Evolutionary conservation across 2,888 invertebrate species (phyloP), one percentile per base, ranked within the genome.

Genomic region (Cantharis flavilabris): DNA sequence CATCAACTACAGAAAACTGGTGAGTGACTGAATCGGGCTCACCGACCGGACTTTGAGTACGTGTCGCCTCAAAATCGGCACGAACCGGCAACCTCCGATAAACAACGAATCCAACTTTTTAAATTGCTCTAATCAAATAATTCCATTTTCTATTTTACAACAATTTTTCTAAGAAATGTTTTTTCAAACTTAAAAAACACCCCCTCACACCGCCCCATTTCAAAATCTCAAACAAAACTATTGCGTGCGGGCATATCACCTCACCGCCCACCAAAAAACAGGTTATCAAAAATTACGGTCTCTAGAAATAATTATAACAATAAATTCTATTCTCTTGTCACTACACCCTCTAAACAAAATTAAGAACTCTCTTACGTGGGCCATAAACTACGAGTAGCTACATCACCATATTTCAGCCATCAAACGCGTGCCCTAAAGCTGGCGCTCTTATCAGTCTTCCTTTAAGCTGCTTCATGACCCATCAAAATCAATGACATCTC

Each of bases 31-130:
- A 77, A 73, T 67, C 75, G 78, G 76, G 78, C 76, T 76, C 78
- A 80, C 71, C 78, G 78, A 80, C 80, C 80, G 78, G 78, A 78
- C 74, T 75, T 77, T 75, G 78, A 69, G 30, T 80, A 80, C 80
- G 76, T 78, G 80, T 80, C 76, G 71, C 75, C 77, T 75, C 62
- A 74, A 16, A 64, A 62, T 67, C 74, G 79, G 65, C 28, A 28
- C 30, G 28, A 28, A 28, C 18, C 76, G 79, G 75, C 20, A 28
- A 63, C 26, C 16, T 23, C 23, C 77, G 79, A 72, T 30, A 28
- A 16, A 13, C 73, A 18, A 72, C 78, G 79, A 79, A 18, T 69
- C 28, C 16, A 16, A 30, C 69, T 26, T 69, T 26, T 30, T 23
- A 69, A 69, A 69, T 69, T 69, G 69, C 69, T 69, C 28, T 69